phyloP scores from a whole-genome alignment of 2,888 invertebrate genomes.

The Shargacucullia verbasci region DNA sequence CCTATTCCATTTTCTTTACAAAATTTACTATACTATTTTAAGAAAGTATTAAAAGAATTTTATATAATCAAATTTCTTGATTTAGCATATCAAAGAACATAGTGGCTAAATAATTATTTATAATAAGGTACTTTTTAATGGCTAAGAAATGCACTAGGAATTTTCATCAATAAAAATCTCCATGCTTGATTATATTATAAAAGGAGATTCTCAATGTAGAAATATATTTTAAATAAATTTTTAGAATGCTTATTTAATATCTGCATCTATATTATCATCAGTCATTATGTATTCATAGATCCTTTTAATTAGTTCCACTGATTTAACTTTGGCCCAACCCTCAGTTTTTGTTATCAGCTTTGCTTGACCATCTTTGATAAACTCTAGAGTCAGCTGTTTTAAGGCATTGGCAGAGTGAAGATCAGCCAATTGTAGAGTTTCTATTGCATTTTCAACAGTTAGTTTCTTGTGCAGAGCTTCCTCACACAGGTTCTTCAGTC shows the following conservation, averaged over 20 bases:
- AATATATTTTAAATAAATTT: background rate
- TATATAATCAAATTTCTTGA: too few relatives aligned
- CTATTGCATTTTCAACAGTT: constrained; percentile 84
- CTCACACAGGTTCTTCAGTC: constrained; percentile 81
- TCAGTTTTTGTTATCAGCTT: constrained; percentile 81
- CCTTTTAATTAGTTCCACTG: constrained; percentile 79
- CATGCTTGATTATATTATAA: too few relatives aligned
- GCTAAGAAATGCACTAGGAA: background rate
- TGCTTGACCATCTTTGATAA: constrained; percentile 84
- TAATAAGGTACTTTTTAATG: background rate
- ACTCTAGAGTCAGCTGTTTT: constrained; percentile 78
- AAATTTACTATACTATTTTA: too few relatives aligned
- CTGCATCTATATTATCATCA: constrained; percentile 77
- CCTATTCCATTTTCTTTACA: too few relatives aligned
- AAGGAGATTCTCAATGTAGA: background rate
- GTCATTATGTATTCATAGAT: constrained; percentile 83
- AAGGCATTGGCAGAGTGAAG: constrained; percentile 79
- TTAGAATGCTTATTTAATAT: constrained; percentile 61
- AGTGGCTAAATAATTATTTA: background rate
- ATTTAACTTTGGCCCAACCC: constrained; percentile 80
- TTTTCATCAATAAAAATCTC: too few relatives aligned
- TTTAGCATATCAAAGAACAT: too few relatives aligned
- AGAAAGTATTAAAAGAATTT: too few relatives aligned
- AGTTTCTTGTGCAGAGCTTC: constrained; percentile 81
- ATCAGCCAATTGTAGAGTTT: constrained; percentile 81